These are phyloP conservation scores for Pteruthius melanotis DNA, from an alignment of 2,113 vertebrate genomes.

Conservation along the genomic window DNA sequence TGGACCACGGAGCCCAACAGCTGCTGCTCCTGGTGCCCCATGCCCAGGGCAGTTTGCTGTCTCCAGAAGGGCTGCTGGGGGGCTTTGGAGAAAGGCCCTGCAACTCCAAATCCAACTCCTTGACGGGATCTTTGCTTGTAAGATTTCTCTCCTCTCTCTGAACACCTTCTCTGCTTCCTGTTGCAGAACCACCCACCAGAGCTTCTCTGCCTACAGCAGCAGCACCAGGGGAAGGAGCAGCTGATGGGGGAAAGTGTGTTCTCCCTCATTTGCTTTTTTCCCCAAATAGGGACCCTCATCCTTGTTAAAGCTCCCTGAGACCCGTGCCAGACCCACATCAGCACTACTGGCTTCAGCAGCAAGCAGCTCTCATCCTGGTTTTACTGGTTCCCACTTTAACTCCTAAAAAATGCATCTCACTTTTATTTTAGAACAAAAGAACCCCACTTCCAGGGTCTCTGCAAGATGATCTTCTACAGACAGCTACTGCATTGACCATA, in stretches of 20 bases:
- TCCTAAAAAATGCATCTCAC: neutral
- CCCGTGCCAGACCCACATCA: neutral
- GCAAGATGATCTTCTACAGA: neutral
- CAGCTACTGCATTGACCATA: neutral
- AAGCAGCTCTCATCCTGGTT: neutral
- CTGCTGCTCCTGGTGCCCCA: neutral
- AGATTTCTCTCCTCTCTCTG: neutral
- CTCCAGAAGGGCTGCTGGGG: neutral
- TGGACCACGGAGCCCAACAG: rapidly evolving
- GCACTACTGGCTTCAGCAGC: neutral
- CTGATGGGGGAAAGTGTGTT: neutral
- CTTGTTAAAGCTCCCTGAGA: neutral
- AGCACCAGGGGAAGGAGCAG: neutral
- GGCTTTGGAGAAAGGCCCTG: neutral
- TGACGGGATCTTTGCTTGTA: rapidly evolving
- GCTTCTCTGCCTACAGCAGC: neutral
- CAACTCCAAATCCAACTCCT: neutral
- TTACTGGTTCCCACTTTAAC: neutral
- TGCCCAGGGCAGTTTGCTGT: neutral
- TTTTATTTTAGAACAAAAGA: neutral
- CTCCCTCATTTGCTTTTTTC: neutral
- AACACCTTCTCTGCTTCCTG: neutral
- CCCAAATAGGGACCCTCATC: neutral
- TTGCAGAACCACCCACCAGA: neutral
- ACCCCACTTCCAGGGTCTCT: neutral